Percentiles rank a stretch among this genome's conserved stretches.
phyloP scores from a whole-genome alignment of 2,888 invertebrate species.

The Euclidia mi region DNA sequence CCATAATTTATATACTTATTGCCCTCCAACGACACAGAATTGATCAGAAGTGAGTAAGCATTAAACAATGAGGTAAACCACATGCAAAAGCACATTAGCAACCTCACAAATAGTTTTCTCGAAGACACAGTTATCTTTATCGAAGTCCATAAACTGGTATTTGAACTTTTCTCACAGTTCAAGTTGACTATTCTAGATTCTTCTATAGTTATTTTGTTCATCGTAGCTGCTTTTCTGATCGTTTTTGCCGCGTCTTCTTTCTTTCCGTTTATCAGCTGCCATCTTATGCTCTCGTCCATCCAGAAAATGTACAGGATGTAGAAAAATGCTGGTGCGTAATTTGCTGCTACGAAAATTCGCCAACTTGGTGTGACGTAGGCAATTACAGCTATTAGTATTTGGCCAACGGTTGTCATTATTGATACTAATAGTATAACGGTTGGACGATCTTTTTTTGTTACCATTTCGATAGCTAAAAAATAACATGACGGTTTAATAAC shows the following conservation, averaged over 20 bases:
- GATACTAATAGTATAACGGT: slow-evolving; percentile 43
- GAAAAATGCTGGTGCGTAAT: slow-evolving; percentile 92
- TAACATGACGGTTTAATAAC: slow-evolving; percentile 35
- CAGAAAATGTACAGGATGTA: slow-evolving; percentile 91
- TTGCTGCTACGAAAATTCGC: slow-evolving; percentile 90
- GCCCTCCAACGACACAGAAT: slow-evolving; percentile 92
- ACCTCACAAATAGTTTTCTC: slow-evolving; percentile 61
- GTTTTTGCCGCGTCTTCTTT: slow-evolving; percentile 90
- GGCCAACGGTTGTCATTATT: slow-evolving; percentile 27
- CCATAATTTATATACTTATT: slow-evolving; percentile 94
- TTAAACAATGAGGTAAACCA: slow-evolving; percentile 78
- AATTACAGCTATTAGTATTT: slow-evolving; percentile 30
- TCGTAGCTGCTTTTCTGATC: slow-evolving; percentile 89
- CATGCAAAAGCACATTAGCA: slow-evolving; percentile 68
- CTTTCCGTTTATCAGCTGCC: slow-evolving; percentile 92
- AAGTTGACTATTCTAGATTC: slow-evolving; percentile 59
- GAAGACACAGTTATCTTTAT: slow-evolving; percentile 57
- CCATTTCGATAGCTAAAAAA: slow-evolving; percentile 78
- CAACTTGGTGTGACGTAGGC: slow-evolving; percentile 89
- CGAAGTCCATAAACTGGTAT: slow-evolving; percentile 16
- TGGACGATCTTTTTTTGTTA: slow-evolving; percentile 58
- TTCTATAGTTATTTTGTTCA: slow-evolving; percentile 65
- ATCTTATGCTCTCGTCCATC: slow-evolving; percentile 93
- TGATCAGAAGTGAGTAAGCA: slow-evolving; percentile 91
- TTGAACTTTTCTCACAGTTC: slow-evolving; percentile 56